Evolutionary conservation across 2,797 vertebrate genomes (phyloP), one percentile per base, ranked within the genome.

Genomic region (Cichlasoma orientale): DNA sequence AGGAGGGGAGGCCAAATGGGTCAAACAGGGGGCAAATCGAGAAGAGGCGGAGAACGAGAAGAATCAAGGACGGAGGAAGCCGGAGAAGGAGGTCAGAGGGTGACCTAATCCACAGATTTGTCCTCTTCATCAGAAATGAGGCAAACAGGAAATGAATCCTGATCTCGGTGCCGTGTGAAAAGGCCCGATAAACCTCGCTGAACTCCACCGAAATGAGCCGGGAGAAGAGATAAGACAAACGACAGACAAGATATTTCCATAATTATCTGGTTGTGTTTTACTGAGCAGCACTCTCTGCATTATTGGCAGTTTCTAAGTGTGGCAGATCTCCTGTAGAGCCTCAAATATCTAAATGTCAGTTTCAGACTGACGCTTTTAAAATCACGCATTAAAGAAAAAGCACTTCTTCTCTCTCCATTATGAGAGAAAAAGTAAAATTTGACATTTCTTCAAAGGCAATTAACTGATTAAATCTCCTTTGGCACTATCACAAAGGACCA

Each of bases 91-190:
- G 86, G 86, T 89, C 82, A 88, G 73, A 78, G 36, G 53, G 29
- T 1, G 57, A 59, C 78, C 83, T 88, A 89, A 92, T 92, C 92
- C 83, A 53, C 75, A 85, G 85, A 91, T 92, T 86, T 86, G 73
- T 86, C 82, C 78, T 90, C 80, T 85, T 85, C 78, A 68, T 70
- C 54, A 47, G 53, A 80, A 82, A 75, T 7, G 33, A 79, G 69
- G 54, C 56, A 56, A 83, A 86, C 87, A 90, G 90, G 88, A 93
- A 92, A 91, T 88, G n/a, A 91, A 84, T 81, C 59, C 75, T 87
- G 82, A 91, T 88, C 86, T 89, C 23, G 16, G 77, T 10, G 9
- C 36, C 0, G 16, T 0, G 36, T 56, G 72, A 83, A 85, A 77
- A 82, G 33, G 33, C 63, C 50, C 2, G 77, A 87, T 74, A 68